phyloP scores from a whole-genome alignment of 2,113 vertebrate species.

The Oxygymnocypris stewartii region DNA sequence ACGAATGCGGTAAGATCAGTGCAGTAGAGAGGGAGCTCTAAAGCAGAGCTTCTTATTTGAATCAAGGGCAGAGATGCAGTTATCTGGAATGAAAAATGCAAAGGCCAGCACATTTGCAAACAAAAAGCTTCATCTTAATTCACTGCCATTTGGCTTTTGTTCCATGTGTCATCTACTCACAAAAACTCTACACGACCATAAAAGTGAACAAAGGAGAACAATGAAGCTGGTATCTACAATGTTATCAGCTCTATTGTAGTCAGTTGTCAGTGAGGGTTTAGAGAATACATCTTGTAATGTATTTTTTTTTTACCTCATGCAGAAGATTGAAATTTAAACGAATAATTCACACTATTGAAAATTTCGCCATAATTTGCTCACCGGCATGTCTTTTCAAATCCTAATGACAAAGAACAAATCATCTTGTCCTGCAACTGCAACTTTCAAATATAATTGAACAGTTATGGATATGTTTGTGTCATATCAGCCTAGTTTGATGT shows the following conservation, averaged over 20 bases:
- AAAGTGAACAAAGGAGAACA: slow-evolving; percentile 50
- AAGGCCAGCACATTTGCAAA: slow-evolving; percentile 37
- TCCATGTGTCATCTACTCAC: slow-evolving; percentile 60
- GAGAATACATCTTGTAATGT: background rate
- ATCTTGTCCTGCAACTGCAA: background rate
- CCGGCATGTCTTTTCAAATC: background rate
- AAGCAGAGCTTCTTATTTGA: slow-evolving; percentile 10
- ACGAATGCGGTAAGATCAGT: background rate
- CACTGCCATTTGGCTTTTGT: slow-evolving; percentile 56
- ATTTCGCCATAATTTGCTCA: background rate
- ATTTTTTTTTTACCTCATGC: background rate
- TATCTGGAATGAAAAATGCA: slow-evolving; percentile 49
- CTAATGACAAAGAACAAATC: background rate
- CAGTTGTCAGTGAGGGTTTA: slow-evolving; percentile 27
- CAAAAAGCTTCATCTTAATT: slow-evolving; percentile 38
- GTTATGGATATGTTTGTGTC: background rate
- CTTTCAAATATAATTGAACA: background rate
- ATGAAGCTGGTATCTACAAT: slow-evolving; percentile 61
- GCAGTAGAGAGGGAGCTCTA: background rate
- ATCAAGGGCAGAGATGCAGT: slow-evolving; percentile 33
- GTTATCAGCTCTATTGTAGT: slow-evolving; percentile 52
- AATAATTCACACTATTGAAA: background rate
- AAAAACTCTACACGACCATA: slow-evolving; percentile 49
- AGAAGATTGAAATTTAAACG: background rate
- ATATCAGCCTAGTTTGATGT: background rate